These are phyloP conservation scores for Marronus borbonicus DNA, from an alignment of 2,888 invertebrate genomes.

Conservation along the genomic window DNA sequence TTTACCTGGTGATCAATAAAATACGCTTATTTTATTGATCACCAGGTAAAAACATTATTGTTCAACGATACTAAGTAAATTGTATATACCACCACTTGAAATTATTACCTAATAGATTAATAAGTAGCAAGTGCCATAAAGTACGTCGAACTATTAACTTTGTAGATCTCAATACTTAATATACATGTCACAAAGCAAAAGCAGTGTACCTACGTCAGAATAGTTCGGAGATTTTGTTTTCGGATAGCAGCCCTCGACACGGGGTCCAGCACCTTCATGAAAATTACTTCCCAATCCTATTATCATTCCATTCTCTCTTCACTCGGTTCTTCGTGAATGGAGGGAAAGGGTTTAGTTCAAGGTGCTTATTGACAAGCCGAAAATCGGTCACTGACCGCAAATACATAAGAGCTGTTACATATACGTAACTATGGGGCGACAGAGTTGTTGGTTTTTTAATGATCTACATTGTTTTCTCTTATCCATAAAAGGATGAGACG, in stretches of 20 bases:
- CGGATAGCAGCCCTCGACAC: conserved; percentile 34
- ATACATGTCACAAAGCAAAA: conserved; percentile 43
- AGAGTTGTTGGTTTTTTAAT: conserved; percentile 2
- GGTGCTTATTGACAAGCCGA: conserved; percentile 45
- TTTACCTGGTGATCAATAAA: conserved; percentile 29
- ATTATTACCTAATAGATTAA: conserved; percentile 30
- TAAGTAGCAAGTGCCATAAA: conserved; percentile 33
- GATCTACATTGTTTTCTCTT: too few relatives aligned
- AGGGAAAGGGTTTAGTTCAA: conserved; percentile 29
- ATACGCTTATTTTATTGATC: conserved; percentile 8
- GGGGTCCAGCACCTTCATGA: conserved; percentile 34
- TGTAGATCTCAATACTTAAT: conserved; percentile 30
- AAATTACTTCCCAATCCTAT: conserved; percentile 55
- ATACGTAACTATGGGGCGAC: not conserved
- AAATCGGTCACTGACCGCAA: conserved; percentile 46
- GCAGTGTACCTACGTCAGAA: conserved; percentile 17
- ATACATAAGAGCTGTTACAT: conserved; percentile 2
- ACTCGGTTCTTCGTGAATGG: conserved; percentile 28
- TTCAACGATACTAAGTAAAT: not conserved
- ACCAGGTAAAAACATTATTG: not conserved
- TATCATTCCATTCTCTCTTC: conserved; percentile 54
- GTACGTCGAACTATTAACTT: conserved; percentile 1
- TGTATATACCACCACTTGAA: not conserved
- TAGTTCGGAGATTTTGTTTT: conserved; percentile 43
- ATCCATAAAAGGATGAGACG: not conserved